Conservation (phyloP, 2,113 vertebrate species). For the Sturnus vulgaris region DNA sequence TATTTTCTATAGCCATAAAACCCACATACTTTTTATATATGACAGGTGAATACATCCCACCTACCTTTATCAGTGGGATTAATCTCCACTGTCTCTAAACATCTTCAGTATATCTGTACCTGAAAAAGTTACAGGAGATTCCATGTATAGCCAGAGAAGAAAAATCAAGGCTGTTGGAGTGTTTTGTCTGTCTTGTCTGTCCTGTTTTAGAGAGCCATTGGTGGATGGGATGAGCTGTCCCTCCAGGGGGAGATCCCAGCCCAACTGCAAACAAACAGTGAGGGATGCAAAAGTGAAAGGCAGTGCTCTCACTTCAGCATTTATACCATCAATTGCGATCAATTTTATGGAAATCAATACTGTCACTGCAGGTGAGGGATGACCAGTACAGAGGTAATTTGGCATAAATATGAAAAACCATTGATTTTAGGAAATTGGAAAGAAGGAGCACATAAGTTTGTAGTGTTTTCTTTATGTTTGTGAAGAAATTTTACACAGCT, state of each 20-base stretch:
- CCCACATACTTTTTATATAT: not conserved
- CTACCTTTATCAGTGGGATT: not conserved
- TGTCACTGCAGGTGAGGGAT: not conserved
- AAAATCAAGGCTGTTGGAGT: not conserved
- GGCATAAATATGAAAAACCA: not conserved
- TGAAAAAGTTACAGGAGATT: not conserved
- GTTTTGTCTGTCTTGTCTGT: not conserved
- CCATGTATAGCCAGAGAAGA: not conserved
- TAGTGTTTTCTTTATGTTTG: not conserved
- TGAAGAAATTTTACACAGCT: not conserved
- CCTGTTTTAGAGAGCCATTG: not conserved
- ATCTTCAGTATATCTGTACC: not conserved
- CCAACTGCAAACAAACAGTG: not conserved
- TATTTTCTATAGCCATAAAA: not conserved
- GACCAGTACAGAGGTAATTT: not conserved
- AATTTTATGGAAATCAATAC: not conserved
- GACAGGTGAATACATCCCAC: not conserved
- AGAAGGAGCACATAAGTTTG: not conserved
- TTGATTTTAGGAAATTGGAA: not conserved
- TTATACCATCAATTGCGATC: not conserved
- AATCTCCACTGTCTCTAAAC: not conserved
- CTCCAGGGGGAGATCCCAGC: not conserved
- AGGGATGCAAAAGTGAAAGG: not conserved
- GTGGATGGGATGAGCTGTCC: not conserved
- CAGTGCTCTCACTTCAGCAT: not conserved